These are phyloP conservation scores for Platerodrilus igneus DNA, from an alignment of 2,888 invertebrate species.

Conservation along the genomic window DNA sequence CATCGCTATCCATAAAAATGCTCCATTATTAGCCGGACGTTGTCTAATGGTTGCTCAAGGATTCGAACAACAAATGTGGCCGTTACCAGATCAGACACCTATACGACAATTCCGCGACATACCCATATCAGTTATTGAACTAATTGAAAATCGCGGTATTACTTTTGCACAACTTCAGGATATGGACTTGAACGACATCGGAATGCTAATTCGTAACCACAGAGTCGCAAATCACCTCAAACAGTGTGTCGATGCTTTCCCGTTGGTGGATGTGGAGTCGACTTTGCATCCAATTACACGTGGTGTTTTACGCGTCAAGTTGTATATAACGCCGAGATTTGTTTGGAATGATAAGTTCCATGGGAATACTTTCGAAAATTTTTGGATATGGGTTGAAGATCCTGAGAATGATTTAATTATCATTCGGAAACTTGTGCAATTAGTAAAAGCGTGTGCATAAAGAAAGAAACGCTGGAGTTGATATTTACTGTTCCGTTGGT, in stretches of 20 bases:
- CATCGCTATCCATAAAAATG: conserved; percentile 83
- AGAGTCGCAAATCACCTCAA: conserved; percentile 73
- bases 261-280: conserved; percentile 76
- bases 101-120: conserved; percentile 80
- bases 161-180: conserved; percentile 76
- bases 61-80: conserved; percentile 91
- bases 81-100: conserved; percentile 75
- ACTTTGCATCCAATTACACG: conserved; percentile 93
- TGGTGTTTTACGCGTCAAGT: conserved; percentile 77
- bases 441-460: conserved; percentile 53
- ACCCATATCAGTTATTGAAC: conserved; percentile 71
- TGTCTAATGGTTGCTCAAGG: conserved; percentile 86
- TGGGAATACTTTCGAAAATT: conserved; percentile 82
- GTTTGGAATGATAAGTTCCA: conserved; percentile 90
- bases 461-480: conserved; percentile 73
- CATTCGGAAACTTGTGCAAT: conserved; percentile 91
- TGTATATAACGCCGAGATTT: conserved; percentile 69
- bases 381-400: conserved; percentile 98
- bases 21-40: conserved; percentile 81
- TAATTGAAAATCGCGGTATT: conserved; percentile 73
- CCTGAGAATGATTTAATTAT: conserved; percentile 89
- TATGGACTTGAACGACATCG: conserved; percentile 83
- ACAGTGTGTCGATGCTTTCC: conserved; percentile 81
- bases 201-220: conserved; percentile 71
- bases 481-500: conserved; percentile 93